Base-by-base conservation (phyloP, 2,797 vertebrate species). In the Coccyzus lansbergi region DNA sequence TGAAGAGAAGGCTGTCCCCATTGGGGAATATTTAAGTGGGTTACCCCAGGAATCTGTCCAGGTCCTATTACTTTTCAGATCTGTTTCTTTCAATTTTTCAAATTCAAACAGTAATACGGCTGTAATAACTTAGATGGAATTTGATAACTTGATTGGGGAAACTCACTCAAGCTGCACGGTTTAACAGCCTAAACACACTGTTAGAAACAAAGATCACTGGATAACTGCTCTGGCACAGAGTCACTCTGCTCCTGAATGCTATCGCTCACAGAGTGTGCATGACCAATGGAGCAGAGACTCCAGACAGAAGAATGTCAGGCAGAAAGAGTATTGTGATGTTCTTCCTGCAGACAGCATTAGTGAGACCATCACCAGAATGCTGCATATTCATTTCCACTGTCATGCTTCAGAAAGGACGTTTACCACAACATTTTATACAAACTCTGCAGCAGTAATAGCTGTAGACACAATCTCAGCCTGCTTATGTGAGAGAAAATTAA, bases 1-100 rank as follows among this genome's bases (percentile, higher is more conserved):
- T 31, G 19, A 38, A 38, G 7, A 2, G 4, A 3, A 5, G 13
- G 59, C 24, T 46, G 26, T 20, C 3, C 0, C 18, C 22, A 21
- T 11, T 10, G 0, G 6, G 9, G 14, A 8, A 24, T 16, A 7
- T 68, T 77, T 87, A 33, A 52, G 28, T 55, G 8, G 12, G 16
- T 52, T 72, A 34, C 22, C 18, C 12, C 22, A 83, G 17, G 19
- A 59, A 65, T 15, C 40, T 40, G 22, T 33, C 42, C 44, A 29
- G 34, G 56, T 69, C 29, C 48, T 42, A 8, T 25, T 51, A 55
- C 56, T 83, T 65, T 59, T 67, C 76, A 70, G 72, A 22, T 15
- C 44, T 15, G 20, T 26, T 87, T 65, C 40, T 75, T 83, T 63
- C 64, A 58, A 12, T 53, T 48, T 38, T 38, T 12, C 38, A 38